Base-by-base conservation (phyloP, 2,113 vertebrate species). In the Eclectus roratus region DNA sequence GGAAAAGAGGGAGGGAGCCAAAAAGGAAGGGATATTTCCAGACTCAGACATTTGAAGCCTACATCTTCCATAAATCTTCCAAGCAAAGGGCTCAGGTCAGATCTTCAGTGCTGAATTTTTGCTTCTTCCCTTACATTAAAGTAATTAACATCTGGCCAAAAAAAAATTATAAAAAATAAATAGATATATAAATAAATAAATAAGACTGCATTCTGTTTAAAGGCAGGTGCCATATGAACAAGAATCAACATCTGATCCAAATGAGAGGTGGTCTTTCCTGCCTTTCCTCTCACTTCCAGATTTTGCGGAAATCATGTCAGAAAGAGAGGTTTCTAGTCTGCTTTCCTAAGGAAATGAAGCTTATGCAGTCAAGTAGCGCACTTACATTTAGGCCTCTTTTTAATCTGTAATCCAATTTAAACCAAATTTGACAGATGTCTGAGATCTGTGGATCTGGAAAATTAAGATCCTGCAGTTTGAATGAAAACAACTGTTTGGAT, bases 11-110 rank as follows among this genome's bases (percentile, higher is more conserved):
- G 76, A 85, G 10, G 58, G 47, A 91, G 88, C 69, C 83, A 87
- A 81, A 93, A 78, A 52, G 74, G 88, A 93, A 96, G 89, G 76
- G 73, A 91, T 95, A 73, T 92, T 94, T 97, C 91, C 91, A 89
- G 88, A 71, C 71, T 82, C 86, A 63, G 92, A 80, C 71, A 29
- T 60, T 68, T 56, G 80, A 93, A 93, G 49, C 47, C 60, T 88
- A 27, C 25, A 28, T 77, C 47, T 70, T 41, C 69, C 60, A 92
- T 95, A 94, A 96, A 97, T 97, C 95, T 88, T 79, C 60, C 56
- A 29, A 63, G 89, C 37, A 55, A n/a, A 94, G 47, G 60, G 25
- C 20, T 91, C 64, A 60, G 56, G 64, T 76, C 89, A 89, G 63
- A 85, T 85, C 93, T 76, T 88, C 81, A 6, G 68, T 64, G 64